phyloP scores from a whole-genome alignment of 2,888 invertebrate species.

The Xestia xanthographa region DNA sequence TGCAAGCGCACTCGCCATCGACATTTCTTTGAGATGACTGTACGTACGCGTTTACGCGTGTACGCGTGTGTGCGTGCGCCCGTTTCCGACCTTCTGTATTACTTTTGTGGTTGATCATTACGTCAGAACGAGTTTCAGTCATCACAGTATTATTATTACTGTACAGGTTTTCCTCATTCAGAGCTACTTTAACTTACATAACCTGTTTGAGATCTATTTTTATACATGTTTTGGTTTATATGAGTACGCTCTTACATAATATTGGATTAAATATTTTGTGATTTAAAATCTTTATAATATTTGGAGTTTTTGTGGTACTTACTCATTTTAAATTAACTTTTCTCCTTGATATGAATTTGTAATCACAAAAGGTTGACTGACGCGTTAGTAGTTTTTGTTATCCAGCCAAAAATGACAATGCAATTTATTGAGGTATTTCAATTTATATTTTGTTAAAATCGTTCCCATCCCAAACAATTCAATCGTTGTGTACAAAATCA shows the following conservation, averaged over 20 bases:
- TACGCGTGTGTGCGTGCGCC: too few species aligned
- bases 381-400: background rate
- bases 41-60: too few species aligned
- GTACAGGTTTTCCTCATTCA: slow-evolving; percentile 51
- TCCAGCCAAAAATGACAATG: background rate
- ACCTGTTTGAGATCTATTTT: slow-evolving; percentile 39
- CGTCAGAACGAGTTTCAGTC: slow-evolving; percentile 33
- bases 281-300: background rate
- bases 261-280: background rate
- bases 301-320: background rate
- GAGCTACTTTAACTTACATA: slow-evolving; percentile 23
- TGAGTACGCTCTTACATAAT: slow-evolving; percentile 8
- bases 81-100: slow-evolving; percentile 8
- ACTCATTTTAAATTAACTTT: background rate
- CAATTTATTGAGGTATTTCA: background rate
- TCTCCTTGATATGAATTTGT: background rate
- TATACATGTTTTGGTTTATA: slow-evolving; percentile 11
- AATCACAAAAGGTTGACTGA: background rate
- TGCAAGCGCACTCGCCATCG: background rate
- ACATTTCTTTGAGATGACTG: background rate
- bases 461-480: slow-evolving; percentile 7
- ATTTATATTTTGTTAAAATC: slow-evolving; percentile 1
- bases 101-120: slow-evolving; percentile 6
- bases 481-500: slow-evolving; percentile 24
- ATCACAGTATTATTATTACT: slow-evolving; percentile 35